phyloP scores from a whole-genome alignment of 2,888 invertebrate species.

The Dicycla oo region DNA sequence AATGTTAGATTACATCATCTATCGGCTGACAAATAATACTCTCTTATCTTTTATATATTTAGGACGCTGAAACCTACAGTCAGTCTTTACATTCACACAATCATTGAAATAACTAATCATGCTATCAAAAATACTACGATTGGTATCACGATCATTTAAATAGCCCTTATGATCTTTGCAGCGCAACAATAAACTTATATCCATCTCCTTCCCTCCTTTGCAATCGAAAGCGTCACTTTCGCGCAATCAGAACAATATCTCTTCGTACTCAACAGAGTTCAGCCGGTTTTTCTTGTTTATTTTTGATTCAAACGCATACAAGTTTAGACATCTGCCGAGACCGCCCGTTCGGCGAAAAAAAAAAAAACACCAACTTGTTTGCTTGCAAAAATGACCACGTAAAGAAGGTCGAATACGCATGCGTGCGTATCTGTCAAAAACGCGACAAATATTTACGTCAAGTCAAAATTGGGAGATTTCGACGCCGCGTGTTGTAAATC shows the following conservation, averaged over 20 bases:
- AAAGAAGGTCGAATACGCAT: slow-evolving; percentile 50
- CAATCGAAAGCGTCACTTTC: slow-evolving; percentile 24
- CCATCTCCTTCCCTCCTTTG: slow-evolving; percentile 31
- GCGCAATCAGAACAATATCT: slow-evolving; percentile 47
- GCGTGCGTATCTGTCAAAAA: slow-evolving; percentile 60
- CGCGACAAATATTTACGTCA: slow-evolving; percentile 14
- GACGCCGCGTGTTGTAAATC: slow-evolving; percentile 26
- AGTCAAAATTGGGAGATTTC: slow-evolving; percentile 34
- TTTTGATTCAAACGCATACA: slow-evolving; percentile 63
- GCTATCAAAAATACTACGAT: slow-evolving; percentile 42
- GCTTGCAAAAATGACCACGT: slow-evolving; percentile 36
- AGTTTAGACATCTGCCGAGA: slow-evolving; percentile 55
- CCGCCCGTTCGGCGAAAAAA: slow-evolving; percentile 39
- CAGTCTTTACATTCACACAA: slow-evolving; percentile 5
- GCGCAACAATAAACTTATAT: slow-evolving; percentile 6
- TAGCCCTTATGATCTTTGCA: background rate
- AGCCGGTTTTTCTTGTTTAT: slow-evolving; percentile 68
- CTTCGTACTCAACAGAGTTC: slow-evolving; percentile 38
- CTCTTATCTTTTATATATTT: slow-evolving; percentile 26
- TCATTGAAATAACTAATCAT: slow-evolving; percentile 36
- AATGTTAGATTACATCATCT: slow-evolving; percentile 8
- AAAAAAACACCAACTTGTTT: slow-evolving; percentile 20
- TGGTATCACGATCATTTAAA: slow-evolving; percentile 25
- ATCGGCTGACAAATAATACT: slow-evolving; percentile 3
- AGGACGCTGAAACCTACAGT: slow-evolving; percentile 29